Conservation (phyloP, 2,888 invertebrate genomes). For the Caenorhabditis macrosperma region DNA sequence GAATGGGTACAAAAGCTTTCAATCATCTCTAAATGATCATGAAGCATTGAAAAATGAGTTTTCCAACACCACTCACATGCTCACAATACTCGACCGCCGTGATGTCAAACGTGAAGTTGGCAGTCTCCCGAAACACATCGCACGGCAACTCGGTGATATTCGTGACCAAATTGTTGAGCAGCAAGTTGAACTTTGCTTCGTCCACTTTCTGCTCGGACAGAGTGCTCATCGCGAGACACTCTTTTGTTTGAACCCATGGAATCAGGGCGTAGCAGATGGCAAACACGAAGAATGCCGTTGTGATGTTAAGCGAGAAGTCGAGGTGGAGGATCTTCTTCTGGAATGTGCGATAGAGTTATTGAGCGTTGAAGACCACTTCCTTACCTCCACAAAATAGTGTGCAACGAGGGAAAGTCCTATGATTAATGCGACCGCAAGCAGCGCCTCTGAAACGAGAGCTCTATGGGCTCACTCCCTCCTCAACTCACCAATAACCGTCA, state of each 20-base stretch:
- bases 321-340: background rate
- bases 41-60: too few relatives aligned
- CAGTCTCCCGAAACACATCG: background rate
- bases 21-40: too few relatives aligned
- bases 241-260: background rate
- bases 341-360: background rate
- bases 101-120: background rate
- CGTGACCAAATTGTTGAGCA: background rate
- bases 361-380: background rate
- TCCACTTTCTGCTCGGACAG: background rate
- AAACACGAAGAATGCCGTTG: background rate
- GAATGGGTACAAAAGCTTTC: too few relatives aligned
- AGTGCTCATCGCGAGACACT: background rate
- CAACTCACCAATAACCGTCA: background rate
- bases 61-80: constrained; percentile 3
- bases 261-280: background rate
- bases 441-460: background rate
- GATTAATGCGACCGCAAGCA: background rate
- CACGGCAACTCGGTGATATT: background rate
- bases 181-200: background rate
- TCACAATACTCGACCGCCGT: background rate
- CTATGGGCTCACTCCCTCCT: background rate
- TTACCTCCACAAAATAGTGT: constrained; percentile 15
- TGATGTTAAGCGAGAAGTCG: background rate
- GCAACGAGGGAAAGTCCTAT: background rate